These are phyloP conservation scores for Macrosteles quadrilineatus DNA, from an alignment of 1,140 invertebrate species.

Conservation along the genomic window DNA sequence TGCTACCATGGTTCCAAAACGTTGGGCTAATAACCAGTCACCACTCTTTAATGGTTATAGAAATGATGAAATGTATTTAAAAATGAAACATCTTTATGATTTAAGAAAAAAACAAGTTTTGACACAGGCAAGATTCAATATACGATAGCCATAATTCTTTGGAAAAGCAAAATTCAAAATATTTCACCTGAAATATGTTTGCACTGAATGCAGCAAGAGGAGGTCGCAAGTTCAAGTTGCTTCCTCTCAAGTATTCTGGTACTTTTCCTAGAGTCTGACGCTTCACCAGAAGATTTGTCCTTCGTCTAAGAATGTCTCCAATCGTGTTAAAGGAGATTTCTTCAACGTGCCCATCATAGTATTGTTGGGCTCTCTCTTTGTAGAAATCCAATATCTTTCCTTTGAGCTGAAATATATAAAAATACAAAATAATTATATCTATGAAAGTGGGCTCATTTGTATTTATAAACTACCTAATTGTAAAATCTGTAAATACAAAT, in stretches of 20 bases:
- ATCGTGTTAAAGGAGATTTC: slow-evolving; percentile 80
- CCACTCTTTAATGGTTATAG: no score
- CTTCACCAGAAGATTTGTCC: slow-evolving; percentile 76
- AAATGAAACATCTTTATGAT: no score
- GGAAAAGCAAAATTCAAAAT: no score
- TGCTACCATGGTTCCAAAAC: no score
- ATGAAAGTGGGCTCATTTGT: no score
- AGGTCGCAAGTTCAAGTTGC: slow-evolving; percentile 66
- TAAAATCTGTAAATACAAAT: no score
- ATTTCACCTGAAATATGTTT: slow-evolving; percentile 70
- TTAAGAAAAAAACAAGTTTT: no score
- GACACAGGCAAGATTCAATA: no score
- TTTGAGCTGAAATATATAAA: slow-evolving; percentile 54
- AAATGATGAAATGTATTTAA: no score
- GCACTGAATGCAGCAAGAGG: slow-evolving; percentile 76
- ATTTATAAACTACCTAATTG: no score
- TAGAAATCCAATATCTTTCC: slow-evolving; percentile 80
- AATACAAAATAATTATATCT: not conserved
- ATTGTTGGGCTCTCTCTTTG: slow-evolving; percentile 79
- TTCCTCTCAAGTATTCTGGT: slow-evolving; percentile 70
- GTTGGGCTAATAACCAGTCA: no score
- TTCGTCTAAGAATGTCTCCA: slow-evolving; percentile 70
- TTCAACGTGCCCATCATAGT: slow-evolving; percentile 81
- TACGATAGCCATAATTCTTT: no score
- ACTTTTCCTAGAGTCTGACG: slow-evolving; percentile 76